Evolutionary conservation across 2,797 vertebrate species (phyloP).

Genomic region (Halcyon smyrnensis): DNA sequence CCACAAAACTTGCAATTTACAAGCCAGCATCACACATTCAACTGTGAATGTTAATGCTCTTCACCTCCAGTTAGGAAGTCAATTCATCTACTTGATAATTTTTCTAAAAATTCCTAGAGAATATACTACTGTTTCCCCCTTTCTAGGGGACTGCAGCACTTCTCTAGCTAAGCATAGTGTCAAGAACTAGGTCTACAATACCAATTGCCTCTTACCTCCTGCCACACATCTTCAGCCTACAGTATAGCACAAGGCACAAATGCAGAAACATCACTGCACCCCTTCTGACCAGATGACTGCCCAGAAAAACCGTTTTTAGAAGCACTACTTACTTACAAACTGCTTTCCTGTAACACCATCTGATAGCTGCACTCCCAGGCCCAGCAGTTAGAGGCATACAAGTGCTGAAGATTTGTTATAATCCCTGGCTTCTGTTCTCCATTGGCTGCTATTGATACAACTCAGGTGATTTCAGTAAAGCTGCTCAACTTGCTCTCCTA

Average conservation of each 20-base stretch:
- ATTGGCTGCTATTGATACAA: not conserved
- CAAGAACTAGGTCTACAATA: not conserved
- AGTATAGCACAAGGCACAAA: not conserved
- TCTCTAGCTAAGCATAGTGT: not conserved
- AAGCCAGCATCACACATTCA: not conserved
- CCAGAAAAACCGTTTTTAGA: not conserved
- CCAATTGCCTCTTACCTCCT: accelerated
- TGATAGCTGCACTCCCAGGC: accelerated
- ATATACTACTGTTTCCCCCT: not conserved
- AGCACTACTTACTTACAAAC: not conserved
- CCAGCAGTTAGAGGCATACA: accelerated
- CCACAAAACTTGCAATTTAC: not conserved
- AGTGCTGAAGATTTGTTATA: not conserved
- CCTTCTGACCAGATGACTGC: not conserved
- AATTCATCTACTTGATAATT: not conserved
- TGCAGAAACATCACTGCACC: not conserved
- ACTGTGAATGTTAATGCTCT: not conserved
- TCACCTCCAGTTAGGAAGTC: not conserved
- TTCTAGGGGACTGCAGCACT: not conserved
- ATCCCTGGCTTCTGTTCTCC: not conserved
- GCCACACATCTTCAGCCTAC: accelerated
- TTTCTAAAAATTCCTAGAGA: not conserved
- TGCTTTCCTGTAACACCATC: not conserved
- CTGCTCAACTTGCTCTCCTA: not conserved
- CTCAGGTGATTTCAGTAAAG: not conserved